Conservation (phyloP, 2,888 invertebrate species). For the Cosmia trapezina region DNA sequence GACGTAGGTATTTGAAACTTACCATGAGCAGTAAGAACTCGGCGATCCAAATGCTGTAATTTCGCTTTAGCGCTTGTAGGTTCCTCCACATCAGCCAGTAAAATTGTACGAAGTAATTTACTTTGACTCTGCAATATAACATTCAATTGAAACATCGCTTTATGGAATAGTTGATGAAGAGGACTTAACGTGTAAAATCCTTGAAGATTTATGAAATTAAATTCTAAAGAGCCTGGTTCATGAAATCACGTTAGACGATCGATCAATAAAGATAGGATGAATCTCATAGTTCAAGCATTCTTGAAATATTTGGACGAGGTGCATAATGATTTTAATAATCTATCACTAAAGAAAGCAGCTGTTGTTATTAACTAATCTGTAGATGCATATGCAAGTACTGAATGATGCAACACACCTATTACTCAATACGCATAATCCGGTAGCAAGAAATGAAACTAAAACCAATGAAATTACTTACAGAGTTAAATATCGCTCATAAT, state of each 20-base stretch:
- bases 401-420: neutral
- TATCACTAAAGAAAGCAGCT: neutral
- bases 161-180: neutral
- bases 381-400: neutral
- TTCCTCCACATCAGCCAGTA: constrained; percentile 93
- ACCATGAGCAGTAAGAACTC: constrained; percentile 91
- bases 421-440: neutral
- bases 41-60: constrained; percentile 91
- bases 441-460: neutral
- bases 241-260: neutral
- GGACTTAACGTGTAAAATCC: neutral
- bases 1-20: constrained; percentile 67
- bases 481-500: constrained; percentile 87
- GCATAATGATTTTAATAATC: neutral
- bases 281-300: neutral
- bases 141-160: neutral
- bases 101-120: constrained; percentile 91
- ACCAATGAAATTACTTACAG: constrained; percentile 82
- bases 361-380: neutral
- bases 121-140: constrained; percentile 86
- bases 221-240: neutral
- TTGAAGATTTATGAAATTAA: neutral
- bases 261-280: neutral
- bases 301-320: neutral
- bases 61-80: constrained; percentile 92